Conservation (phyloP, 2,888 invertebrate species). For the Cenopis cana region DNA sequence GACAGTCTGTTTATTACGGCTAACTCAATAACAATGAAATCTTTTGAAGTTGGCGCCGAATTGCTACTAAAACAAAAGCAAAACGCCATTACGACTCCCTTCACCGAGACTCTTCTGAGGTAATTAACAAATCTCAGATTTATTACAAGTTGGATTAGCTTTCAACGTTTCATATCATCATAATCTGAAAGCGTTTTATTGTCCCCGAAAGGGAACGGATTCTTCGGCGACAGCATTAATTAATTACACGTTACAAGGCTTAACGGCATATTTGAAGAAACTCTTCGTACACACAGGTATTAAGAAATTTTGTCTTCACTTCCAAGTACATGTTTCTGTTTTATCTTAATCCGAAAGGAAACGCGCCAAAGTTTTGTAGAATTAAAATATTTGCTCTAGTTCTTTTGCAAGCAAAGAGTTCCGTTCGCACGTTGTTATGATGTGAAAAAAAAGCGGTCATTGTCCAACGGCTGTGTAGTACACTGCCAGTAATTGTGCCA, state of each 20-base stretch:
- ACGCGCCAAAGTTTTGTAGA: conserved; percentile 13
- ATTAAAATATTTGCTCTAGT: conserved; percentile 1
- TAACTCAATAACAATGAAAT: conserved; percentile 65
- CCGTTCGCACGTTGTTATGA: conserved; percentile 59
- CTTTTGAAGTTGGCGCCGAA: conserved; percentile 68
- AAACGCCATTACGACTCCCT: conserved; percentile 67
- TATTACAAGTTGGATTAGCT: conserved; percentile 78
- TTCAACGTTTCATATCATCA: conserved; percentile 79
- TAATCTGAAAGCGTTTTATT: conserved; percentile 78
- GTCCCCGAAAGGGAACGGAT: conserved; percentile 58
- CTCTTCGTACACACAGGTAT: conserved; percentile 59
- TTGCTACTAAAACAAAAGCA: conserved; percentile 66
- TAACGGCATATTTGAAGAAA: conserved; percentile 64
- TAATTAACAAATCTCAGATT: conserved; percentile 80
- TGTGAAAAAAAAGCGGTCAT: conserved; percentile 61
- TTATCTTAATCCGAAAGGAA: conserved; percentile 49
- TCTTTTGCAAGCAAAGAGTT: conserved; percentile 2
- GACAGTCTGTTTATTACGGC: conserved; percentile 61
- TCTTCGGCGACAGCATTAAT: conserved; percentile 60
- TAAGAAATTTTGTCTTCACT: conserved; percentile 13
- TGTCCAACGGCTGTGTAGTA: conserved; percentile 56
- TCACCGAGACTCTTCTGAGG: conserved; percentile 54
- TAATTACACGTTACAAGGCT: conserved; percentile 73
- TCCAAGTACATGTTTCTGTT: conserved; percentile 58
- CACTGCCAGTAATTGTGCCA: conserved; percentile 70